Evolutionary conservation across 2,113 vertebrate species (phyloP).

Genomic region (Podarcis cretensis): DNA sequence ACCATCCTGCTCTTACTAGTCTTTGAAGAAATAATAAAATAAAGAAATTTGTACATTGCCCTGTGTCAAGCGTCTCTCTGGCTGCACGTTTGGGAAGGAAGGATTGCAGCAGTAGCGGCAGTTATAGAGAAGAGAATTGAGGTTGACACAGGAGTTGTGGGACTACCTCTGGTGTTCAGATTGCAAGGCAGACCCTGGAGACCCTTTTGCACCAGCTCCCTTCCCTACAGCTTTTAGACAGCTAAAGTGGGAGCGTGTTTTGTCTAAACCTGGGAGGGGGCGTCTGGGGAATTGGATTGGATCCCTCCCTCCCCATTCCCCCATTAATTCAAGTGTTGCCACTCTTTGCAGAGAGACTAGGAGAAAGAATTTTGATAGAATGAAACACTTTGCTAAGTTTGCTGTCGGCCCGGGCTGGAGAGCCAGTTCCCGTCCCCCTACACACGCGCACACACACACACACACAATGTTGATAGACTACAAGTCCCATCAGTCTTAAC

Average conservation of each 20-base stretch:
- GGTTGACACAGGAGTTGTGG: not conserved
- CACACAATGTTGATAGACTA: not conserved
- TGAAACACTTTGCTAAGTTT: not conserved
- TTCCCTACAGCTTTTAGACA: not conserved
- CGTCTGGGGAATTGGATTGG: too few species aligned
- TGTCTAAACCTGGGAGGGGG: not conserved
- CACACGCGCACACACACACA: too few species aligned
- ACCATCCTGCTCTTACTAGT: slow-evolving; percentile 75
- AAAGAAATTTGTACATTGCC: slow-evolving; percentile 76
- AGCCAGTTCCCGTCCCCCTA: not conserved
- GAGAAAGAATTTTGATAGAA: not conserved
- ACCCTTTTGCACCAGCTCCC: not conserved
- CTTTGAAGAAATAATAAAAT: slow-evolving; percentile 73
- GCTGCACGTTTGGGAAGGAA: not conserved
- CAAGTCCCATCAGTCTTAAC: not conserved
- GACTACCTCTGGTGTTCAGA: not conserved
- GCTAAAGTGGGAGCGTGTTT: not conserved
- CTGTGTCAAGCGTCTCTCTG: slow-evolving; percentile 10
- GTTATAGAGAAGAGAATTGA: not conserved
- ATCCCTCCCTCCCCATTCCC: too few species aligned
- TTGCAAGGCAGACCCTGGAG: not conserved
- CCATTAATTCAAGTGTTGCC: too few species aligned
- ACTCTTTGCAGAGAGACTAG: not conserved
- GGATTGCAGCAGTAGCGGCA: not conserved
- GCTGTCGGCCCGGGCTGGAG: not conserved